Conservation (phyloP, 2,797 vertebrate species). For the Lepidocolaptes lacrymiger region DNA sequence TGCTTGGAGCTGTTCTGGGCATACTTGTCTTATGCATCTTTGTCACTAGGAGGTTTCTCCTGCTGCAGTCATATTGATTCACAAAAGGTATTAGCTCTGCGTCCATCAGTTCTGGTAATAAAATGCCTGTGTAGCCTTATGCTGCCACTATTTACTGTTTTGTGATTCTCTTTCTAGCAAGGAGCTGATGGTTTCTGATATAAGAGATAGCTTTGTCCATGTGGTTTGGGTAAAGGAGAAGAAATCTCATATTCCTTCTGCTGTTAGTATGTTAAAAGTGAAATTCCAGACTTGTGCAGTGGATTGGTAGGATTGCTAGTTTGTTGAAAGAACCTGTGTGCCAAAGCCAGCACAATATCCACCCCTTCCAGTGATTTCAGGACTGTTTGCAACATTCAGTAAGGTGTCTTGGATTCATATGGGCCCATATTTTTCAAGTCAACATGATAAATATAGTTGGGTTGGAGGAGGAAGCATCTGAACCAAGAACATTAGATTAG, state of each 20-base stretch:
- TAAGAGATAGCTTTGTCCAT: too few species aligned
- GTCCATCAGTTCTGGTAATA: too few species aligned
- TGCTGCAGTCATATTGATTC: too few species aligned
- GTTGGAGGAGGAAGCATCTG: neutral
- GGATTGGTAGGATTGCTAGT: neutral
- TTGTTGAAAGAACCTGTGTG: neutral
- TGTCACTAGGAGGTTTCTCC: too few species aligned
- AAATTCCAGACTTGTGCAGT: neutral
- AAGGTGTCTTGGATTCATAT: neutral
- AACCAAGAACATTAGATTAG: neutral
- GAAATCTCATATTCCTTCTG: neutral
- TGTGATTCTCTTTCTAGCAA: too few species aligned
- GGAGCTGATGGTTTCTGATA: too few species aligned
- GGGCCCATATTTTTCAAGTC: neutral
- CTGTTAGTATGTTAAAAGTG: fast-evolving
- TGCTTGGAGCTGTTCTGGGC: too few species aligned
- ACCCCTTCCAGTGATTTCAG: neutral
- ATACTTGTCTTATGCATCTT: too few species aligned
- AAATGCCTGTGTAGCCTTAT: too few species aligned
- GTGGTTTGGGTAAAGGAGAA: neutral
- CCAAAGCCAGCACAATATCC: neutral
- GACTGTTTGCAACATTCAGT: neutral
- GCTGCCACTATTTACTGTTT: too few species aligned
- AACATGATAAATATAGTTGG: neutral
- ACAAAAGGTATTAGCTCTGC: too few species aligned